Percentiles rank a stretch among this genome's conserved stretches.
These are phyloP conservation scores for Conopomorpha cramerella DNA, from an alignment of 1,140 invertebrate species.

Conservation along the genomic window DNA sequence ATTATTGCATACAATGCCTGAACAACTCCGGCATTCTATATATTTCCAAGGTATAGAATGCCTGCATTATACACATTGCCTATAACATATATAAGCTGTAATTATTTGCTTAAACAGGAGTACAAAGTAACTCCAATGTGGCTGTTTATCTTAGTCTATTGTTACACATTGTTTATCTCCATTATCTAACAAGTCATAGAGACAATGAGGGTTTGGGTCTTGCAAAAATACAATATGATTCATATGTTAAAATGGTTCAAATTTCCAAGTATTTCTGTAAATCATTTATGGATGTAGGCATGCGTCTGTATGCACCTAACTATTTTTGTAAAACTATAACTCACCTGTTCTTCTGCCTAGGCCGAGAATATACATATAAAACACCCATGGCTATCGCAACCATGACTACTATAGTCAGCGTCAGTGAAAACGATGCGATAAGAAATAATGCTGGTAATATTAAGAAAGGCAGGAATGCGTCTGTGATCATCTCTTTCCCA, in stretches of 20 bases:
- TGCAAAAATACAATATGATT: neutral
- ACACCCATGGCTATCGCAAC: constrained; percentile 64
- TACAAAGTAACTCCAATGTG: neutral
- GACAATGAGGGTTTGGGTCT: neutral
- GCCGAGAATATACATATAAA: constrained; percentile 66
- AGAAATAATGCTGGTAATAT: constrained; percentile 64
- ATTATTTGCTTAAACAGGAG: neutral
- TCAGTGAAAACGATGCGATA: constrained; percentile 63
- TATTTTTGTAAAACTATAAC: constrained; percentile 9
- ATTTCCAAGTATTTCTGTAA: constrained; percentile 6
- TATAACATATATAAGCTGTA: no score
- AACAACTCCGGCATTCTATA: neutral
- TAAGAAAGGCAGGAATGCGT: constrained; percentile 67
- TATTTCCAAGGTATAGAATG: neutral
- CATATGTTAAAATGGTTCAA: neutral
- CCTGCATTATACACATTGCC: no score
- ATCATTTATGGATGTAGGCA: no score
- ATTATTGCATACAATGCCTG: neutral
- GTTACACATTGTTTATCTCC: neutral
- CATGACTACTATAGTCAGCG: constrained; percentile 65
- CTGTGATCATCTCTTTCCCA: constrained; percentile 41
- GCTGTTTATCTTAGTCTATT: neutral
- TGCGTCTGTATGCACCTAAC: no score
- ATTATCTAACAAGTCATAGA: no score
- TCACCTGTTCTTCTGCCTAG: constrained; percentile 61